These are phyloP conservation scores for Chymomyza amoena DNA, from an alignment of 2,888 invertebrate genomes.

Conservation along the genomic window DNA sequence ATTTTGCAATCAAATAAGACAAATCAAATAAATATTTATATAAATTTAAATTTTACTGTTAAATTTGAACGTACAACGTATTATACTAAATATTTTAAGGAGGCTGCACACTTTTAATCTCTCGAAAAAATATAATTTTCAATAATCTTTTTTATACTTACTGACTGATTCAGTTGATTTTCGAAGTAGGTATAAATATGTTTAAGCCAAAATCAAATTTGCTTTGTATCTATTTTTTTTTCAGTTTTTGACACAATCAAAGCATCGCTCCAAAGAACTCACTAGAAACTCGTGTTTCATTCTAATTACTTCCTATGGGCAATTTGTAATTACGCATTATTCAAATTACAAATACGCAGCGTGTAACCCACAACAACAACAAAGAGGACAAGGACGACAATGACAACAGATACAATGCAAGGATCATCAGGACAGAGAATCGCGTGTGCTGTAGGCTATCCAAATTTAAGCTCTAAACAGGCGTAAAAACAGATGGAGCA, in stretches of 20 bases:
- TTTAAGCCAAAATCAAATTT: too few species aligned
- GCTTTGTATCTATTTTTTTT: too few species aligned
- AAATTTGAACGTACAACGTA: too few species aligned
- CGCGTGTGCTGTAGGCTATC: conserved; percentile 33
- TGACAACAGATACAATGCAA: conserved; percentile 5
- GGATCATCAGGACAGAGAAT: background rate
- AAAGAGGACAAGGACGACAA: conserved; percentile 17
- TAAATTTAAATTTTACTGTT: too few species aligned
- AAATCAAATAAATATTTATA: too few species aligned
- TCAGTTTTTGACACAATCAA: background rate
- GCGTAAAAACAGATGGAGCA: conserved; percentile 52
- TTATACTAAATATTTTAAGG: too few species aligned
- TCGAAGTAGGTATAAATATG: too few species aligned
- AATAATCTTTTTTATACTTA: too few species aligned
- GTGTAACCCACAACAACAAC: conserved; percentile 10
- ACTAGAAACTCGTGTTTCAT: conserved; percentile 40
- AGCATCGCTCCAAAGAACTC: background rate
- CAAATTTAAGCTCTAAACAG: conserved; percentile 64
- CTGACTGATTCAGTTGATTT: too few species aligned
- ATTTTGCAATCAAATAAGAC: too few species aligned
- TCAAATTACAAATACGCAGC: conserved; percentile 62
- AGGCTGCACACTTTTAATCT: too few species aligned
- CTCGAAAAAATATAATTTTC: too few species aligned
- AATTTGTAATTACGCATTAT: conserved; percentile 67
- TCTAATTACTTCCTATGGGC: conserved; percentile 59